Evolutionary conservation across 2,888 invertebrate genomes (phyloP).

Genomic region (Apotomis turbidana): DNA sequence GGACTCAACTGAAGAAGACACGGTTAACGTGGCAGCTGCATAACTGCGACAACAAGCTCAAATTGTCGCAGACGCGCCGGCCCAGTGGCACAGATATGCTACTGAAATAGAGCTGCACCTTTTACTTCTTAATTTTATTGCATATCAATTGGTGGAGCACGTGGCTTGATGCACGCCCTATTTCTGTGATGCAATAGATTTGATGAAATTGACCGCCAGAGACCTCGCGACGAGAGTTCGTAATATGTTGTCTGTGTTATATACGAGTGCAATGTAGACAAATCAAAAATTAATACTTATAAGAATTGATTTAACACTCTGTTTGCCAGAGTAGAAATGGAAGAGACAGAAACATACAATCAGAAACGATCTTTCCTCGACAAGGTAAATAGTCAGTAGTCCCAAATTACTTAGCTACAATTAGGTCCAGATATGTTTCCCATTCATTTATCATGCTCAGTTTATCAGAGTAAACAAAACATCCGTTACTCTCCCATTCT

Average conservation of each 20-base stretch:
- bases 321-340: too few relatives aligned
- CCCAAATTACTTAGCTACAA: too few relatives aligned
- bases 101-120: slow-evolving; percentile 70
- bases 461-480: too few relatives aligned
- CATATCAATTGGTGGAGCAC: slow-evolving; percentile 35
- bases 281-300: too few relatives aligned
- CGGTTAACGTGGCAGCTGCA: slow-evolving; percentile 25
- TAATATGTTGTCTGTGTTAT: background rate
- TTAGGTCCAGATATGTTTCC: too few relatives aligned
- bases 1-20: slow-evolving; percentile 1
- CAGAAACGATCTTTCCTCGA: too few relatives aligned
- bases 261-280: background rate
- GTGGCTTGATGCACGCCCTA: slow-evolving; percentile 34
- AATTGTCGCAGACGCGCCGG: slow-evolving; percentile 72
- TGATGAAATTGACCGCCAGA: slow-evolving; percentile 4
- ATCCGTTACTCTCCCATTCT: too few relatives aligned
- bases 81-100: slow-evolving; percentile 74
- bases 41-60: slow-evolving; percentile 60
- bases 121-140: slow-evolving; percentile 41
- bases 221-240: slow-evolving; percentile 1
- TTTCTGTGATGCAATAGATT: slow-evolving; percentile 35
- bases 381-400: too few relatives aligned
- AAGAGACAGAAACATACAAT: too few relatives aligned
- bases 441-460: too few relatives aligned
- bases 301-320: too few relatives aligned